A percentile compares a stretch with the other conserved stretches of the same genome.
phyloP scores from a whole-genome alignment of 1,140 invertebrate species.

The Hermetia illucens region DNA sequence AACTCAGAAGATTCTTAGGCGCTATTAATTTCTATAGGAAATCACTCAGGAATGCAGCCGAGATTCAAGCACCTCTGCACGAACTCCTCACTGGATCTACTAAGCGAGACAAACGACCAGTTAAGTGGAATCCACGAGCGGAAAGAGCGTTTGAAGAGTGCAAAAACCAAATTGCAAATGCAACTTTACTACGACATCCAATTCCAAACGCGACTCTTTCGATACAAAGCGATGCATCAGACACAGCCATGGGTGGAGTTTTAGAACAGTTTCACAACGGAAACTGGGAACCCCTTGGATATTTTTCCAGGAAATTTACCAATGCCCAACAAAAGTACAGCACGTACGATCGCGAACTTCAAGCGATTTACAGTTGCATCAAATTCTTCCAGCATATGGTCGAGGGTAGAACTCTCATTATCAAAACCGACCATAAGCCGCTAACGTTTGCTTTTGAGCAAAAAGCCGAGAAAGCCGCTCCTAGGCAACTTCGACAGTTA shows the following conservation, averaged over 20 bases:
- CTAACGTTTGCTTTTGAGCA: constrained; percentile 20
- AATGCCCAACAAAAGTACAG: constrained; percentile 22
- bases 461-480: constrained; percentile 15
- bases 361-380: constrained; percentile 31
- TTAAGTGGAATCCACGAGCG: too few relatives aligned
- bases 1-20: constrained; percentile 31
- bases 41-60: constrained; percentile 20
- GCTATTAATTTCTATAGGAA: constrained; percentile 26
- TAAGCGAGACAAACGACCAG: too few relatives aligned
- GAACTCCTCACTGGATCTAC: too few relatives aligned
- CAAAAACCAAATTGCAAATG: too few relatives aligned
- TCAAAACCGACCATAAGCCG: constrained; percentile 31
- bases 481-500: constrained; percentile 18
- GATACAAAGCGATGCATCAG: constrained; percentile 25
- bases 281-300: constrained; percentile 19
- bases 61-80: constrained; percentile 15
- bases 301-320: constrained; percentile 28
- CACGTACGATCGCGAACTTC: constrained; percentile 32
- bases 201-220: too few relatives aligned
- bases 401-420: constrained; percentile 22
- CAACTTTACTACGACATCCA: too few relatives aligned
- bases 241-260: constrained; percentile 15
- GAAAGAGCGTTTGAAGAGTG: too few relatives aligned
- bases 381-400: constrained; percentile 29
- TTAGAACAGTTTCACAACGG: constrained; percentile 15